phyloP scores from a whole-genome alignment of 2,113 vertebrate species.

The Eonycteris spelaea region DNA sequence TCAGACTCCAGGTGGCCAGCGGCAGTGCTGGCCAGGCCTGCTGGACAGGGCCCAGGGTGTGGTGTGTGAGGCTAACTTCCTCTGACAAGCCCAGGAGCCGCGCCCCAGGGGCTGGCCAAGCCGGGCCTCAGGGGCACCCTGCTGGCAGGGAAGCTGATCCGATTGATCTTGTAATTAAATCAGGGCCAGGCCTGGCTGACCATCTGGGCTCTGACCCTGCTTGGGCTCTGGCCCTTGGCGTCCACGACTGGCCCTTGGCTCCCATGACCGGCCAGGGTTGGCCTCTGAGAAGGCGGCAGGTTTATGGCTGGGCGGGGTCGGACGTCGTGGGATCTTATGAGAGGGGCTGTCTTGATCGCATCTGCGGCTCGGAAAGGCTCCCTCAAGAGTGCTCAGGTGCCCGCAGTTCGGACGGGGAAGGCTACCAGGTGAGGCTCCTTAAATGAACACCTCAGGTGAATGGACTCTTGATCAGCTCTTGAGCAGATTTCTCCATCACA shows the following conservation, averaged over 20 bases:
- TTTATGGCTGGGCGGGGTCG: background rate
- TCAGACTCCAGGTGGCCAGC: background rate
- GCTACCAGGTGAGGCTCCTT: background rate
- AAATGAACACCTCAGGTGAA: background rate
- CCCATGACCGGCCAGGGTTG: background rate
- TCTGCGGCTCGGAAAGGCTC: background rate
- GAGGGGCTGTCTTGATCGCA: background rate
- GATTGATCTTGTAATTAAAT: conserved; percentile 65
- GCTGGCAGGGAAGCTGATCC: conserved; percentile 31
- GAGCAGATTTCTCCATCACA: background rate
- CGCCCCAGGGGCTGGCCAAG: conserved; percentile 40
- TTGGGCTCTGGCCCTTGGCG: conserved; percentile 17
- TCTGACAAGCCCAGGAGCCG: conserved; percentile 57
- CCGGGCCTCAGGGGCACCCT: background rate
- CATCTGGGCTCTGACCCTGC: background rate
- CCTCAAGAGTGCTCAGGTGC: background rate
- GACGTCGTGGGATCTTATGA: background rate
- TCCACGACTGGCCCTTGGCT: background rate
- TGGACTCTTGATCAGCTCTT: background rate
- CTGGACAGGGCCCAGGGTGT: conserved; percentile 48
- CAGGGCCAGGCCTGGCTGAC: conserved; percentile 21
- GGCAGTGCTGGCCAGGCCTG: background rate
- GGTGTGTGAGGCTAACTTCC: conserved; percentile 51
- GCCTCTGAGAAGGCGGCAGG: background rate
- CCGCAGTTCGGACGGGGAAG: background rate